phyloP scores from a whole-genome alignment of 1,140 invertebrate species.

The Doryteuthis pealeii region DNA sequence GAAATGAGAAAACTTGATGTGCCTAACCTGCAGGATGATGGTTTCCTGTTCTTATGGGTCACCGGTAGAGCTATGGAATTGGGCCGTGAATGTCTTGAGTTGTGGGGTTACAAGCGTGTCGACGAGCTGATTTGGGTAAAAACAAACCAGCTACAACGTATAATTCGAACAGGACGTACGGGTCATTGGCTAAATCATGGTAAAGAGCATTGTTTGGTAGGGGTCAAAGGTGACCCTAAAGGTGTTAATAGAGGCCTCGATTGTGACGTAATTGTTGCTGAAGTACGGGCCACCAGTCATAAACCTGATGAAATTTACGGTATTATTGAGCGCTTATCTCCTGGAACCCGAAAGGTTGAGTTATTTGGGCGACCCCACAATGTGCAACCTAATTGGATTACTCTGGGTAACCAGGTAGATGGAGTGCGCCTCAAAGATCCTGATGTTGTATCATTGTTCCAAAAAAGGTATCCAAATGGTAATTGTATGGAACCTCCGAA shows the following conservation, averaged over 20 bases:
- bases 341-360: slow-evolving; percentile 94
- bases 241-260: slow-evolving; percentile 91
- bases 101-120: slow-evolving; percentile 80
- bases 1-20: slow-evolving; percentile 96
- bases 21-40: slow-evolving; percentile 89
- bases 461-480: slow-evolving; percentile 90
- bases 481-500: slow-evolving; percentile 71
- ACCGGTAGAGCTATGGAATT: slow-evolving; percentile 98
- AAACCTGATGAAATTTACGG: slow-evolving; percentile 98
- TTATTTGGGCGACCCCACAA: slow-evolving; percentile 96
- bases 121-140: slow-evolving; percentile 99
- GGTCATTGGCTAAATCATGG: slow-evolving; percentile 99
- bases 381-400: slow-evolving; percentile 98
- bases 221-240: slow-evolving; percentile 92
- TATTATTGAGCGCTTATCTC: slow-evolving; percentile 67
- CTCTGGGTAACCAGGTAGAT: slow-evolving; percentile 91
- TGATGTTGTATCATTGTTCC: slow-evolving; percentile 84
- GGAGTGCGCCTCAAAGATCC: slow-evolving; percentile 93
- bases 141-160: slow-evolving; percentile 95
- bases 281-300: slow-evolving; percentile 89
- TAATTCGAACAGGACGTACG: slow-evolving; percentile 93
- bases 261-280: slow-evolving; percentile 97
- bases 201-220: slow-evolving; percentile 96
- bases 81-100: slow-evolving; percentile 65
- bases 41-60: slow-evolving; percentile 96